Evolutionary conservation across 2,113 vertebrate genomes (phyloP).

Genomic region (Lophius piscatorius): DNA sequence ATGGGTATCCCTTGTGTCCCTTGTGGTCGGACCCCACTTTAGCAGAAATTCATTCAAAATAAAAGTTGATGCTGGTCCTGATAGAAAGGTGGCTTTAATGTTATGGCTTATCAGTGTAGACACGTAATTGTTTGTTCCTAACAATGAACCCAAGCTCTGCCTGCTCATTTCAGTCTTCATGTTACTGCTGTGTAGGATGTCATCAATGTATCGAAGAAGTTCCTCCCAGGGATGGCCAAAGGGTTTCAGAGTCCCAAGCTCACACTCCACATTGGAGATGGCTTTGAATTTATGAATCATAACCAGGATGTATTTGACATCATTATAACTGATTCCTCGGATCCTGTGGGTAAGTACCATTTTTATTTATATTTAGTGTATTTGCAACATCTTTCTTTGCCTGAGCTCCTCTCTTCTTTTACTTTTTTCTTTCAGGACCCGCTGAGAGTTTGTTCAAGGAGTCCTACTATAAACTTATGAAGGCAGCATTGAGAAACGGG

Average conservation of each 20-base stretch:
- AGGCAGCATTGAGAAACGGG: conserved; percentile 88
- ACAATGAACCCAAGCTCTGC: neutral
- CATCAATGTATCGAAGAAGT: conserved; percentile 95
- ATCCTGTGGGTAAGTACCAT: conserved; percentile 90
- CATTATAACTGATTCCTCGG: conserved; percentile 97
- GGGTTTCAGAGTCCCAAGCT: conserved; percentile 95
- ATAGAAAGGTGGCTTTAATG: too few relatives aligned
- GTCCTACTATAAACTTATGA: conserved; percentile 98
- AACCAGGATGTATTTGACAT: conserved; percentile 97
- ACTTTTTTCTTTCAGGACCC: conserved; percentile 79
- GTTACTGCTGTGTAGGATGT: conserved; percentile 85
- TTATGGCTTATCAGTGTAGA: too few relatives aligned
- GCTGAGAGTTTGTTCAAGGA: conserved; percentile 98
- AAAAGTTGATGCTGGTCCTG: too few relatives aligned
- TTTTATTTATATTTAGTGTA: neutral
- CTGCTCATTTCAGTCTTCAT: conserved; percentile 4
- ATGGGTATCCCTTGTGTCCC: too few relatives aligned
- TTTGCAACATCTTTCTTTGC: neutral
- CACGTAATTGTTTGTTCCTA: conserved; percentile 55
- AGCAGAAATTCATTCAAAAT: too few relatives aligned
- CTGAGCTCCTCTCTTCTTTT: neutral
- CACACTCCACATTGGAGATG: conserved; percentile 92
- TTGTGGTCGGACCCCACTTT: too few relatives aligned
- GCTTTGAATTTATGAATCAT: conserved; percentile 98
- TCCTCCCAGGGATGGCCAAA: conserved; percentile 94